Evolutionary conservation across 2,113 vertebrate species (phyloP), one percentile per base, ranked within the genome.

Genomic region (Hylia prasina): DNA sequence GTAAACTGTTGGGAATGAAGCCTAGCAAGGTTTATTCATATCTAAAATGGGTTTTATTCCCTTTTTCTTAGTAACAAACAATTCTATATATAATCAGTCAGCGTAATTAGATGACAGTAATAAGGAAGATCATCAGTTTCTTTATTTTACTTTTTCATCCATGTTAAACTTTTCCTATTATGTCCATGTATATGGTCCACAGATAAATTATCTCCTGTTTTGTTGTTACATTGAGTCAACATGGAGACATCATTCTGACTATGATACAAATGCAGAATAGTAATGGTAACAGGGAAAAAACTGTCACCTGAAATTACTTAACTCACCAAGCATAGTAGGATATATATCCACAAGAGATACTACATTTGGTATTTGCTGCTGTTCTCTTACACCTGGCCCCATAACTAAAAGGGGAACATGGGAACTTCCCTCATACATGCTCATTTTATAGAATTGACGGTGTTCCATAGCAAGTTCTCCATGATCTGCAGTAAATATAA

Each of bases 361-460:
- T 20, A 98, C 64, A 94, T 98, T 90, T 61, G 98, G 65, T 60
- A 99, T 94, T 96, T 98, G 98, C 44, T 95, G 93, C 47, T 98
- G 98, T 27, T 98, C 84, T 87, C 94, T 98, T 68, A 99, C 79
- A 10, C 97, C 97, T 7, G 99, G 99, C 7, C 99, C 99, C 98
- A 98, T 99, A 63, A 99, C 94, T 84, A 99, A 45, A 64, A 99
- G 98, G 27, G 99, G 99, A 85, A 99, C 86, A 35, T 99, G 99
- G 31, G 98, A 98, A 66, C 99, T 99, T 79, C 99, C 99, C 97
- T 99, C 99, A 81, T 99, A 99, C 99, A 99, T 99, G 65, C 99
- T 99, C 99, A 99, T 99, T 97, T 99, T 99, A 87, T 99, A 99
- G 97, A 99, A 99, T 97, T 99, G 99, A 37, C 98, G 98, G 96